Conservation (phyloP, 2,113 vertebrate genomes). For the Potamarius usumacintae region DNA sequence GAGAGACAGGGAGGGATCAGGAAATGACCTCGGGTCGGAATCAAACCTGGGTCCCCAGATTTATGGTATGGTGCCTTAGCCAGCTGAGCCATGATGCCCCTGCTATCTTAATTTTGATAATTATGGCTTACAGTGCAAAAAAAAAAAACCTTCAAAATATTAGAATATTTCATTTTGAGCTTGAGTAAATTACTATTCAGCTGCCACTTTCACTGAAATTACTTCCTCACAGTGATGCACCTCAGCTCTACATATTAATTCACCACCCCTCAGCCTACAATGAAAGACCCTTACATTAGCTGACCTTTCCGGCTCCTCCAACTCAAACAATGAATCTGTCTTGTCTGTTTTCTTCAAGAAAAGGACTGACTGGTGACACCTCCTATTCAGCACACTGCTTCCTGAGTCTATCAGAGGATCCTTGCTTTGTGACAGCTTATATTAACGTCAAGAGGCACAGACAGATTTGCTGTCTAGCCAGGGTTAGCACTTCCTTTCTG, state of each 20-base stretch:
- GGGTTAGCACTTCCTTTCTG: slow-evolving; percentile 36
- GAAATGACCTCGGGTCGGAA: no score
- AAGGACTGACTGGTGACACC: slow-evolving; percentile 47
- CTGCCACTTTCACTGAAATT: slow-evolving; percentile 27
- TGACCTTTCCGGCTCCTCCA: slow-evolving; percentile 50
- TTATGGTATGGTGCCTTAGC: no score
- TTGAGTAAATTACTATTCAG: neutral
- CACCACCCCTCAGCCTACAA: slow-evolving; percentile 21
- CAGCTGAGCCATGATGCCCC: no score
- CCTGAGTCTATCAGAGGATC: slow-evolving; percentile 28
- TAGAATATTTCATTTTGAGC: no score
- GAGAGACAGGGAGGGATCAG: no score
- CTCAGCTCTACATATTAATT: slow-evolving; percentile 21
- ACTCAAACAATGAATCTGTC: slow-evolving; percentile 47
- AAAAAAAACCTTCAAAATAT: no score
- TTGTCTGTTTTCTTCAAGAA: slow-evolving; percentile 41
- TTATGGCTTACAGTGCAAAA: no score
- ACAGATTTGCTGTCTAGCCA: slow-evolving; percentile 29
- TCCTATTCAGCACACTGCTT: slow-evolving; percentile 46
- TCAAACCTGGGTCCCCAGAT: no score
- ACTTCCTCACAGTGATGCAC: slow-evolving; percentile 18
- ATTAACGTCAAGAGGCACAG: slow-evolving; percentile 43
- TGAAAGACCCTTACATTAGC: slow-evolving; percentile 40
- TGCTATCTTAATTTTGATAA: no score
- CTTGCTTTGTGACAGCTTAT: slow-evolving; percentile 48